Conservation (phyloP, 2,797 vertebrate species). For the Helostoma temminkii region DNA sequence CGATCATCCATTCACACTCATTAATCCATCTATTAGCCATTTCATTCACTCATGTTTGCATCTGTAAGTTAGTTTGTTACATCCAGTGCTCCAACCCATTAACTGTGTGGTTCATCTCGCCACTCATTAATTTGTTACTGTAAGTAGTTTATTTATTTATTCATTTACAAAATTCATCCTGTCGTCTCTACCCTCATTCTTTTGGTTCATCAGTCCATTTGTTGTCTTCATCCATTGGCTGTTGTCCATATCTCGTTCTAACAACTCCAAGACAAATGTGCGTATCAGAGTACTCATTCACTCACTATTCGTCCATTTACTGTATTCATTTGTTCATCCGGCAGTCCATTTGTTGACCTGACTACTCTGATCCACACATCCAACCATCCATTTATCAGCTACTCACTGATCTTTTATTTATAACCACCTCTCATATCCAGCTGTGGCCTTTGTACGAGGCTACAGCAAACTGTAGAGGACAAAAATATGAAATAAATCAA, state of each 20-base stretch:
- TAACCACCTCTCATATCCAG: constrained; percentile 64
- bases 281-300: constrained; percentile 2
- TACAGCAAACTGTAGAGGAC: constrained; percentile 63
- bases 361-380: constrained; percentile 20
- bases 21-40: not conserved
- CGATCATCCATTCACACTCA: no score
- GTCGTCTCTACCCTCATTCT: not conserved
- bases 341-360: constrained; percentile 1
- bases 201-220: constrained; percentile 8
- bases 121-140: not conserved
- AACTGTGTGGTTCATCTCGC: not conserved
- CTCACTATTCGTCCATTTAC: constrained; percentile 12
- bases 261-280: constrained; percentile 2
- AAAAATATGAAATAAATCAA: constrained; percentile 77
- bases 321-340: constrained; percentile 10
- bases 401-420: constrained; percentile 61
- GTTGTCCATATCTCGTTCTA: not conserved
- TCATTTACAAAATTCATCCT: not conserved
- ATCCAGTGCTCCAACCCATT: not conserved
- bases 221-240: not conserved
- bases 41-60: not conserved
- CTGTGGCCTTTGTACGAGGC: constrained; percentile 70
- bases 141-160: not conserved
- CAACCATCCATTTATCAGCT: constrained; percentile 36
- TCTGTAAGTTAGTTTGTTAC: not conserved